Percentiles rank a stretch among this genome's conserved stretches.
These are phyloP conservation scores for Tympanuchus pallidicinctus DNA, from an alignment of 2,113 vertebrate species.

Conservation along the genomic window DNA sequence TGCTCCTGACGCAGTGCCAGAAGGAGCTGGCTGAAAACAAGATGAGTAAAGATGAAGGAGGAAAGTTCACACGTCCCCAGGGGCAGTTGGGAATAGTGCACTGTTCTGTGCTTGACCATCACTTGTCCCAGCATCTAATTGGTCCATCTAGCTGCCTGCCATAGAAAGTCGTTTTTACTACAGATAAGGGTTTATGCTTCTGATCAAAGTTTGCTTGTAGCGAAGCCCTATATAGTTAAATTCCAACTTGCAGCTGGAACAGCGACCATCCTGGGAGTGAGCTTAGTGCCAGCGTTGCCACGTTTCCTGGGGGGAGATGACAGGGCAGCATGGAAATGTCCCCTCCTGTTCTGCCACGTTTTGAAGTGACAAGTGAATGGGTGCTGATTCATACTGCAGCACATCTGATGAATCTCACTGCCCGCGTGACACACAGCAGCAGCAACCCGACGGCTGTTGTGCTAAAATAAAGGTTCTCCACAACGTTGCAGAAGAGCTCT, in stretches of 20 bases:
- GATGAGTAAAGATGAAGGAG: not conserved
- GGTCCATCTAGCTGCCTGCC: not conserved
- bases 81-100: not conserved
- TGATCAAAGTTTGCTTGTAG: not conserved
- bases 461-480: constrained; percentile 17
- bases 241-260: not conserved
- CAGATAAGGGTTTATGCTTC: not conserved
- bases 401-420: not conserved
- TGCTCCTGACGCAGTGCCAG: not conserved
- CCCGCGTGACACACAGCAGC: not conserved
- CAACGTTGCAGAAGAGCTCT: not conserved
- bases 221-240: not conserved
- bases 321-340: not conserved
- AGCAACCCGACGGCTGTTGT: not conserved
- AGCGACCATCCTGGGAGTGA: not conserved
- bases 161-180: not conserved
- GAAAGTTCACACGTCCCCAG: not conserved
- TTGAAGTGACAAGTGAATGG: not conserved
- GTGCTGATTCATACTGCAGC: not conserved
- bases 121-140: not conserved
- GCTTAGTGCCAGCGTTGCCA: not conserved
- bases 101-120: not conserved
- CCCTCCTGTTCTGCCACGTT: not conserved
- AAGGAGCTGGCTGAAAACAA: not conserved
- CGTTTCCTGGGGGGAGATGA: not conserved